Evolutionary conservation across 2,888 invertebrate genomes (phyloP).

Genomic region (Spodoptera exigua): DNA sequence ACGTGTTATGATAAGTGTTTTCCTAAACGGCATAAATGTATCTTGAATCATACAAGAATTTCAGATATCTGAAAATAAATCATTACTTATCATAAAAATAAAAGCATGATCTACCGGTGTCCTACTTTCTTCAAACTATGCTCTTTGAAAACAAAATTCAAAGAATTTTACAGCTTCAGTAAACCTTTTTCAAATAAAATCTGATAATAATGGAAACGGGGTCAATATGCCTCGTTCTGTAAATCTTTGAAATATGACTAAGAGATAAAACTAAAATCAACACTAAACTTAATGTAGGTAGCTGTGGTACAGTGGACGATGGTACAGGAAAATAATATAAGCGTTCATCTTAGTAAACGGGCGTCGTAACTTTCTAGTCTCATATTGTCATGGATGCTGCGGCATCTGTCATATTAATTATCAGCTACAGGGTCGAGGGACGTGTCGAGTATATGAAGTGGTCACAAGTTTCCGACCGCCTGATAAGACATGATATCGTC

Average conservation of each 20-base stretch:
- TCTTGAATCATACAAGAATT: conserved; percentile 19
- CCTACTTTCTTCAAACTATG: conserved; percentile 7
- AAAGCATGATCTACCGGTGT: conserved; percentile 12
- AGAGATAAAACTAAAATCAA: conserved; percentile 17
- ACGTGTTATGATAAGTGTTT: conserved; percentile 31
- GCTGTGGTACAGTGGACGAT: conserved; percentile 1
- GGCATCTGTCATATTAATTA: conserved; percentile 59
- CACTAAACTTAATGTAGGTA: conserved; percentile 1
- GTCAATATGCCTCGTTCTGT: conserved; percentile 28
- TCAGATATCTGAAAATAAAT: conserved; percentile 14
- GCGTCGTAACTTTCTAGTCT: conserved; percentile 46
- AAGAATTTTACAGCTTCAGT: conserved; percentile 13
- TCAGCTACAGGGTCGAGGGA: conserved; percentile 58
- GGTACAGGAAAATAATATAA: conserved; percentile 1
- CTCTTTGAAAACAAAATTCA: conserved; percentile 13
- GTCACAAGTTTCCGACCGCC: conserved; percentile 79
- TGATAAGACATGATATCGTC: conserved; percentile 70
- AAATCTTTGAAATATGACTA: conserved; percentile 18
- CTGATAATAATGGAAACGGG: conserved; percentile 35
- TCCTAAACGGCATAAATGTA: conserved; percentile 22
- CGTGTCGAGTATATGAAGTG: conserved; percentile 61
- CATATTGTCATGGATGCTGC: conserved; percentile 41
- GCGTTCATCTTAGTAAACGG: conserved; percentile 15
- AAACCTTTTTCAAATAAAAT: conserved; percentile 27
- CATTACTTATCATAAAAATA: conserved; percentile 1